A percentile compares a stretch with the other conserved stretches of the same genome.
Evolutionary conservation across 2,113 vertebrate genomes (phyloP).

Genomic region (Alethe diademata): DNA sequence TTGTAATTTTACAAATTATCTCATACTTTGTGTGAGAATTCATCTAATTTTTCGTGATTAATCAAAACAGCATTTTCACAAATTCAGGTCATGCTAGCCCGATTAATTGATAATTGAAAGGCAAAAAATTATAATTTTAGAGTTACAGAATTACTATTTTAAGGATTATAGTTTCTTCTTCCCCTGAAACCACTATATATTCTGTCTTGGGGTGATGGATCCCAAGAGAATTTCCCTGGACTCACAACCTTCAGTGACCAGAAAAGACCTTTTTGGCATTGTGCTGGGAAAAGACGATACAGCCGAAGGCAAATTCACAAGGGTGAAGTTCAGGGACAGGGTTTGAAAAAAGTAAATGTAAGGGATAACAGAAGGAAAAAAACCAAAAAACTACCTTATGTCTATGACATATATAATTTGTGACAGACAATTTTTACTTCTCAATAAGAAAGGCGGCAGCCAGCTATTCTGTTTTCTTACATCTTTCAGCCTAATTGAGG

Average conservation of each 20-base stretch:
- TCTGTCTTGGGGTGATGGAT: rapidly evolving
- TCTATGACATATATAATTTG: not conserved
- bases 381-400: not conserved
- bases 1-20: not conserved
- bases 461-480: not conserved
- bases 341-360: not conserved
- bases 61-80: not conserved
- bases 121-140: not conserved
- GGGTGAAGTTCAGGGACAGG: not conserved
- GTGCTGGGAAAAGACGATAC: not conserved
- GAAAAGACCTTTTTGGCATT: not conserved
- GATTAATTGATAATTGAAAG: not conserved
- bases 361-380: not conserved
- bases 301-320: not conserved
- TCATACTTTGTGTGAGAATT: not conserved
- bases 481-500: not conserved
- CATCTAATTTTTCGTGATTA: not conserved
- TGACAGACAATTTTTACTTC: not conserved
- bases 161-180: not conserved
- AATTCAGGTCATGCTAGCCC: not conserved
- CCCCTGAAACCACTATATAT: not conserved
- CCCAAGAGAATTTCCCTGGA: not conserved
- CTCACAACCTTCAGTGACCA: not conserved
- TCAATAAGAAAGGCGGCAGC: not conserved
- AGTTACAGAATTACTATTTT: not conserved